A percentile compares a stretch with the other conserved stretches of the same genome.
Evolutionary conservation across 2,888 invertebrate genomes (phyloP).

Genomic region (Orchestes rusci): DNA sequence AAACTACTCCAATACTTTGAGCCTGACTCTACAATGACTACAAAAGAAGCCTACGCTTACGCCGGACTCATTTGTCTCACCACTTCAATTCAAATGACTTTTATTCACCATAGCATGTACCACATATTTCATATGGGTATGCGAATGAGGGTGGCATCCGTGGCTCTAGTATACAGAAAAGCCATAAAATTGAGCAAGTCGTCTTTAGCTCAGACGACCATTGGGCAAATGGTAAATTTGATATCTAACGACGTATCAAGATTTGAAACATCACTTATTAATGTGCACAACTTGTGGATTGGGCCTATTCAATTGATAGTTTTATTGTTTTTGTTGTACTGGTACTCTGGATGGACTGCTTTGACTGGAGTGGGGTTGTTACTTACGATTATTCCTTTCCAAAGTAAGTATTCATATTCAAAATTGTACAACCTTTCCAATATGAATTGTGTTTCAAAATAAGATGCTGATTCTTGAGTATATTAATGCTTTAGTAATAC

Average conservation of each 20-base stretch:
- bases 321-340: constrained; percentile 48
- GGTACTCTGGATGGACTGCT: constrained; percentile 40
- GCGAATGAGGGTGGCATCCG: constrained; percentile 74
- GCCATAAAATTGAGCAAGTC: constrained; percentile 28
- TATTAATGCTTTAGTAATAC: too few relatives aligned
- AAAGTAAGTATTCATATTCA: constrained; percentile 28
- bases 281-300: constrained; percentile 72
- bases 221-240: constrained; percentile 32
- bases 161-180: constrained; percentile 69
- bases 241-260: constrained; percentile 53
- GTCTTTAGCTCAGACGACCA: constrained; percentile 28
- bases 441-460: background rate
- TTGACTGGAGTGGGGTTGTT: constrained; percentile 41
- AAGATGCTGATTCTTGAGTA: too few relatives aligned
- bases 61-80: constrained; percentile 58
- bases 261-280: constrained; percentile 72
- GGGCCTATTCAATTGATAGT: constrained; percentile 56
- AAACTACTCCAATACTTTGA: constrained; percentile 55
- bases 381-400: constrained; percentile 36
- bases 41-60: constrained; percentile 64
- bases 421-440: background rate
- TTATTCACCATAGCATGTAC: constrained; percentile 73
- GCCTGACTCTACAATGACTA: constrained; percentile 38
- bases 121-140: constrained; percentile 74
- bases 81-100: constrained; percentile 45